These are phyloP conservation scores for Gobio gobio DNA, from an alignment of 2,113 vertebrate genomes.

Conservation along the genomic window DNA sequence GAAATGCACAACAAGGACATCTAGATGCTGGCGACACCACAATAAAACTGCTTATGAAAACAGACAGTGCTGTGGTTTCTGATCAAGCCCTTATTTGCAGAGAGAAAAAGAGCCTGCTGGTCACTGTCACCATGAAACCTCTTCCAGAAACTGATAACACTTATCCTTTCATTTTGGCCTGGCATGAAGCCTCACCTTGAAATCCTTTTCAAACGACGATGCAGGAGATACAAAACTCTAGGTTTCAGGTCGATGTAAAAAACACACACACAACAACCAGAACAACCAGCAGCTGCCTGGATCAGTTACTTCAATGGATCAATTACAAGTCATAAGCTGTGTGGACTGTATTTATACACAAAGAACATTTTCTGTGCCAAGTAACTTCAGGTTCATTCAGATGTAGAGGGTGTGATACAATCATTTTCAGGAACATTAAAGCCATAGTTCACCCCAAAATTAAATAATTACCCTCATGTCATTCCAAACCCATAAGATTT, in stretches of 20 bases:
- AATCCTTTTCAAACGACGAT: neutral
- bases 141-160: neutral
- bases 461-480: no score
- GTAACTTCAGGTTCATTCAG: neutral
- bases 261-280: no score
- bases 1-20: slow-evolving; percentile 1
- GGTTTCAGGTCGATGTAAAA: neutral
- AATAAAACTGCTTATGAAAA: neutral
- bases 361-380: neutral
- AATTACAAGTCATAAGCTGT: neutral
- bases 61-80: neutral
- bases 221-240: no score
- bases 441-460: no score
- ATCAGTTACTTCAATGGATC: neutral
- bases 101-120: neutral
- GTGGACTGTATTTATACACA: neutral
- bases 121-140: neutral
- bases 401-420: neutral
- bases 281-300: neutral
- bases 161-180: neutral
- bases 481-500: no score
- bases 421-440: neutral
- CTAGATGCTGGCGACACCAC: neutral
- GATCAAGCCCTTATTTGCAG: slow-evolving; percentile 8
- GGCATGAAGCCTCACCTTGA: slow-evolving; percentile 2